Conservation (phyloP, 2,888 invertebrate genomes). For the Papilio gigon region DNA sequence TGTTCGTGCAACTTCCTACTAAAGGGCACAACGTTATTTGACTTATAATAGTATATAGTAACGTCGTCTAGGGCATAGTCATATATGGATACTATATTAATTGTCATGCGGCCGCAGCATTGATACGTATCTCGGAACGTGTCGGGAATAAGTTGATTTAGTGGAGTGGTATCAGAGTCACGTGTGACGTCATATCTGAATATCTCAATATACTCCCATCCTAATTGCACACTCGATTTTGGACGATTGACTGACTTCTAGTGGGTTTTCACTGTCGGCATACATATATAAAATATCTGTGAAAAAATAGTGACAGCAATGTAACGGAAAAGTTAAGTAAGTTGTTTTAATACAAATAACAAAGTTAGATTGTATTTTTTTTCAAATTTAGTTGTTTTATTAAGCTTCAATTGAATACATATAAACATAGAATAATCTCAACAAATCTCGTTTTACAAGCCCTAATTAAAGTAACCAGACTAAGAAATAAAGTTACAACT, state of each 20-base stretch:
- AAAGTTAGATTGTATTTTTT: too few species aligned
- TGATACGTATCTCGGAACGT: conserved; percentile 22
- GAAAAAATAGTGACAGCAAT: too few species aligned
- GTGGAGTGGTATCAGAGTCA: neutral
- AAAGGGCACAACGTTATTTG: too few species aligned
- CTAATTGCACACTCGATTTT: conserved; percentile 13
- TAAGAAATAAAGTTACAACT: neutral
- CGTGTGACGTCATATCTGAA: neutral
- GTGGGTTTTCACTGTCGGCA: neutral
- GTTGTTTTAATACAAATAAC: too few species aligned
- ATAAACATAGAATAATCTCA: too few species aligned
- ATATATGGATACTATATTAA: neutral
- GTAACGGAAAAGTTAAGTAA: too few species aligned
- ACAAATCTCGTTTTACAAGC: too few species aligned
- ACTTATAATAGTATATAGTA: too few species aligned
- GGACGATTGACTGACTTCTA: too few species aligned
- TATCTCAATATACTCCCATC: neutral
- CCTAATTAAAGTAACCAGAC: neutral
- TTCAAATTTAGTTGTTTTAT: too few species aligned
- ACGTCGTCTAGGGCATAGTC: neutral
- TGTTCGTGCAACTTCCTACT: too few species aligned
- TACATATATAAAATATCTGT: neutral
- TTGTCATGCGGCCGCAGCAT: neutral
- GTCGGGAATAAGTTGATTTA: conserved; percentile 18
- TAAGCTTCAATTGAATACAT: too few species aligned